Evolutionary conservation across 1,140 invertebrate genomes (phyloP).

Genomic region (Drosophila lini): DNA sequence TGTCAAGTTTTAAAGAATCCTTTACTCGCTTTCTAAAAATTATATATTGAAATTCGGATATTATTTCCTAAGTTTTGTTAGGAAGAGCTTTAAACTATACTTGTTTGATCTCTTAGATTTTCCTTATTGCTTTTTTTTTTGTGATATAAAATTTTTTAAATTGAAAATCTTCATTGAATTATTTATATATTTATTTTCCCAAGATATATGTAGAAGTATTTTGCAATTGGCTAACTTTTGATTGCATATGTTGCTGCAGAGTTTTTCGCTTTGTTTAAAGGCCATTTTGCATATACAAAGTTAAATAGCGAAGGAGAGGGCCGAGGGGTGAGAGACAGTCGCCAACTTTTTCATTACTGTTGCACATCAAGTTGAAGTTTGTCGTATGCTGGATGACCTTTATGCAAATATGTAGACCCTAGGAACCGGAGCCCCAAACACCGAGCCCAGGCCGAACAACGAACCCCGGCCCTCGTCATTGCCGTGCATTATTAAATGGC

Average conservation of each 20-base stretch:
- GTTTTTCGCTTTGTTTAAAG: constrained; percentile 30
- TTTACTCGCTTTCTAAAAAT: background rate
- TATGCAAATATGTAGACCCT: constrained; percentile 44
- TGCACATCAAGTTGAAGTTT: constrained; percentile 48
- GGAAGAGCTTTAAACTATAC: too few relatives aligned
- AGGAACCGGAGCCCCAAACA: background rate
- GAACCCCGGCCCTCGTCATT: background rate
- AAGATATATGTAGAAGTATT: background rate
- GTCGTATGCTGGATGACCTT: constrained; percentile 49
- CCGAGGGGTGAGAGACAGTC: background rate
- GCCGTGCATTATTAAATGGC: constrained; percentile 48
- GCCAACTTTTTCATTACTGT: constrained; percentile 54
- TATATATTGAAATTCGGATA: too few relatives aligned
- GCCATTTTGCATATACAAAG: constrained; percentile 47
- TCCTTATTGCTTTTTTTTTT: background rate
- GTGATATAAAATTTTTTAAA: background rate
- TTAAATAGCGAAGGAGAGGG: constrained; percentile 27
- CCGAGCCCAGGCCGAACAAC: background rate
- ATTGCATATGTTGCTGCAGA: constrained; percentile 22
- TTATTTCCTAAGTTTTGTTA: background rate
- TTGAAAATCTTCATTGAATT: too few relatives aligned
- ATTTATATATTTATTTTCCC: background rate
- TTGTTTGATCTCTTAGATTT: background rate
- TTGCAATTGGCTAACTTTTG: background rate
- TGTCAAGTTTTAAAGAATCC: too few relatives aligned